These are phyloP conservation scores for Trisateles emortualis DNA, from an alignment of 2,888 invertebrate genomes.

Conservation along the genomic window DNA sequence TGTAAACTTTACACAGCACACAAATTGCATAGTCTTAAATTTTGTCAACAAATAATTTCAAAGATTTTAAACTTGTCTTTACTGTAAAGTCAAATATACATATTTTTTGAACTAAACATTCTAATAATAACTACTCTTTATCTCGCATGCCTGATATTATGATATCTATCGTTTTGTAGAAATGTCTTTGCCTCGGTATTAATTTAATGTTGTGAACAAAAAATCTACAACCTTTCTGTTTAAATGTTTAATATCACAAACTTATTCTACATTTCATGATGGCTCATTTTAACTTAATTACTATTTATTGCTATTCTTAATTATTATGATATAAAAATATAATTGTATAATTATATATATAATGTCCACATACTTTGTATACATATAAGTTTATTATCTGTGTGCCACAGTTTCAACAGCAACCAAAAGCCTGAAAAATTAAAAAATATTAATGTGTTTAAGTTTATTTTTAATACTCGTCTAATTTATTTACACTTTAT, in stretches of 20 bases:
- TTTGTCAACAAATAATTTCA: too few relatives aligned
- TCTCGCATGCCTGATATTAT: too few relatives aligned
- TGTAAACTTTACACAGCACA: not conserved
- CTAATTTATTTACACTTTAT: not conserved
- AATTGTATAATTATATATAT: too few relatives aligned
- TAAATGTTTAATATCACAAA: conserved; percentile 51
- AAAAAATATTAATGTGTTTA: not conserved
- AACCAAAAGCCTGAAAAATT: conserved; percentile 56
- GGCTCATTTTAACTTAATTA: conserved; percentile 11
- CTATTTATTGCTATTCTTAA: conserved; percentile 30
- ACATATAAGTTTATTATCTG: conserved; percentile 28
- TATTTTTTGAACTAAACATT: too few relatives aligned
- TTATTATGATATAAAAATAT: conserved; percentile 31
- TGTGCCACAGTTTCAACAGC: conserved; percentile 64
- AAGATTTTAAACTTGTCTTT: too few relatives aligned
- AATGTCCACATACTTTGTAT: conserved; percentile 1
- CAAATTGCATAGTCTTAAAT: too few relatives aligned
- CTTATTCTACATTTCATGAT: conserved; percentile 31
- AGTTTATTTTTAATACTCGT: not conserved
- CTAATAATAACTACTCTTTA: too few relatives aligned
- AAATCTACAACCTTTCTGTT: conserved; percentile 9
- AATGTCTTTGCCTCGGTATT: too few relatives aligned
- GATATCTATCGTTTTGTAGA: too few relatives aligned
- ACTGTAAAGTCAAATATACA: too few relatives aligned
- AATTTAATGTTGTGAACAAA: not conserved